A percentile compares a stretch with the other conserved stretches of the same genome.
Evolutionary conservation across 2,797 vertebrate species (phyloP).

Genomic region (Alca torda): DNA sequence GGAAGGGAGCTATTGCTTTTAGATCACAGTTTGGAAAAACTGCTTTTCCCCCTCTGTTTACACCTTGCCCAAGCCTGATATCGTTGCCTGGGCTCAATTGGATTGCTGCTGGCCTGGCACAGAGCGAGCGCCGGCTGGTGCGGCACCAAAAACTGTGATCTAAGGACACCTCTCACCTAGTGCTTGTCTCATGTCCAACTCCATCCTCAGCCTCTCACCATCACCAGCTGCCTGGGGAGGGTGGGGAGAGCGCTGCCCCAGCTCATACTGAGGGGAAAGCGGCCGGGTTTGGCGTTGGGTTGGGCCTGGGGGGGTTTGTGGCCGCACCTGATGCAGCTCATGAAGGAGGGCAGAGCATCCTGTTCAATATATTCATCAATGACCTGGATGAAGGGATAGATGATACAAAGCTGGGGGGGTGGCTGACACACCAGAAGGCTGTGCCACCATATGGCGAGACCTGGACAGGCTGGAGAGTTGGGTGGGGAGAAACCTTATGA

Average conservation of each 20-base stretch:
- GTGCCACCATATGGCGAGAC: too few species aligned
- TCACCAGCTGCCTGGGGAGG: neutral
- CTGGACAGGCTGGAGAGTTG: too few species aligned
- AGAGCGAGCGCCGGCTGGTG: neutral
- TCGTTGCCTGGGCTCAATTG: neutral
- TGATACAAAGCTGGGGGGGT: too few species aligned
- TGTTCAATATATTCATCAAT: too few species aligned
- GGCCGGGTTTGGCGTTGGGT: accelerated
- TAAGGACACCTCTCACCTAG: neutral
- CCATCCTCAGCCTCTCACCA: slow-evolving; percentile 36
- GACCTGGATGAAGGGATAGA: too few species aligned
- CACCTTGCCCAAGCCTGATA: accelerated
- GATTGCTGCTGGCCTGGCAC: accelerated
- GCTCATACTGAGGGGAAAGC: accelerated
- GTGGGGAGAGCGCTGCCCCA: neutral
- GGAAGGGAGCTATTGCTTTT: neutral
- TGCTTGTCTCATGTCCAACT: neutral
- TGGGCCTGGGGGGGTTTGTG: neutral
- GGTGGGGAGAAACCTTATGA: too few species aligned
- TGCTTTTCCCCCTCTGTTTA: neutral
- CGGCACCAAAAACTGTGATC: slow-evolving; percentile 18
- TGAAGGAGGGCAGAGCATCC: neutral
- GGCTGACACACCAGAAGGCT: too few species aligned
- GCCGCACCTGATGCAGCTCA: neutral
- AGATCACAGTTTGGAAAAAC: slow-evolving; percentile 27